phyloP scores from a whole-genome alignment of 2,797 vertebrate genomes.

The Megaceryle alcyon region DNA sequence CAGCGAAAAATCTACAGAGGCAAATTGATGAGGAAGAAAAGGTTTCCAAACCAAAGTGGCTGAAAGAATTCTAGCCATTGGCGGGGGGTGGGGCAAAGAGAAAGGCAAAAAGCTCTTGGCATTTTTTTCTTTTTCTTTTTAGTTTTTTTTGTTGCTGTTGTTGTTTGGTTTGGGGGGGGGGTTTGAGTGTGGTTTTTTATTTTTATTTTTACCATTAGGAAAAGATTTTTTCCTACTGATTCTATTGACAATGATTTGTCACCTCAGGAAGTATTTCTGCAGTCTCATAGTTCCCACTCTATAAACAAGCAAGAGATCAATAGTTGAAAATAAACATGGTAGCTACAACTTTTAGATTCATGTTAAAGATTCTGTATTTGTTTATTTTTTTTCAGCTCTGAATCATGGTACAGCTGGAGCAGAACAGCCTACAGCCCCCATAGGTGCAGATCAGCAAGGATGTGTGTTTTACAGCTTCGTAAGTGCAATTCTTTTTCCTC shows the following conservation, averaged over 20 bases:
- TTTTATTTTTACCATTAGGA: background rate
- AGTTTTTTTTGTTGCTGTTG: background rate
- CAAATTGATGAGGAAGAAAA: constrained; percentile 51
- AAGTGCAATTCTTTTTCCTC: background rate
- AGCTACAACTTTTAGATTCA: background rate
- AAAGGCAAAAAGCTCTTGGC: background rate
- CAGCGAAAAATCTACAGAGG: constrained; percentile 29
- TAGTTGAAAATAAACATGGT: background rate
- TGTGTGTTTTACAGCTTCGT: background rate
- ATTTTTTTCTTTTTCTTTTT: background rate
- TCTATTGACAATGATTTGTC: background rate
- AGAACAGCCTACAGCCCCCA: background rate
- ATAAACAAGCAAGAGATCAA: background rate
- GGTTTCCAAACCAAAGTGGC: background rate
- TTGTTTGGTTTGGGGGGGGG: too few species aligned
- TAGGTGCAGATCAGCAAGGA: background rate
- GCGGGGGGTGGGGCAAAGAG: too few species aligned
- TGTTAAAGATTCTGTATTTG: background rate
- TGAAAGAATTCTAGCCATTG: background rate
- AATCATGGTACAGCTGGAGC: background rate
- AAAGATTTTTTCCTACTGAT: background rate
- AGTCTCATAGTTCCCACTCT: background rate
- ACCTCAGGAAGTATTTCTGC: background rate
- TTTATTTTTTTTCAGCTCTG: background rate
- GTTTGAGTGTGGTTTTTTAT: background rate